Base-by-base conservation (phyloP, 1,140 invertebrate species). In the Pinna nobilis region DNA sequence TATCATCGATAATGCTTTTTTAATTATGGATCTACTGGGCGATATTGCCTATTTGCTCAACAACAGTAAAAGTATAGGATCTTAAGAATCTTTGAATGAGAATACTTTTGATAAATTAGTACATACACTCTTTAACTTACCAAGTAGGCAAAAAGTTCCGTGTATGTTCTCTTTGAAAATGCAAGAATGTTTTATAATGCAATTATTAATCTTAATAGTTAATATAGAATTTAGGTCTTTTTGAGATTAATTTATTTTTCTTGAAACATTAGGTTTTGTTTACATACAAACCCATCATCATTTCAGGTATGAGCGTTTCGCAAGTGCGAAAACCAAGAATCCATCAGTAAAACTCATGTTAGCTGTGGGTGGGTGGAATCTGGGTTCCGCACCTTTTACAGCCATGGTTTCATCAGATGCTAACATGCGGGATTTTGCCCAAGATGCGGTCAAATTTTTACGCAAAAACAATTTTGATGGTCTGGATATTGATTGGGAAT, bases 401-500 rank as follows among this genome's bases (percentile, higher is more conserved):
- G 70, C 65, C 37, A 85, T 86, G 80, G 79, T 82, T 7, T 60
- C 77, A 11, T 96, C 84, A 95, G n/a, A 94, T 2, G 35, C 33
- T 25, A 66, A 39, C 28, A 91, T 90, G 11, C 84, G 93, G 0
- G 88, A 91, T 82, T 98, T 99, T 82, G 95, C 97, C 4, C 97
- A 97, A 82, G 95, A 97, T 84, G 94, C 95, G 5, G 95, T 98
- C 49, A 95, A 97, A 79, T 98, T 97, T 89, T 90, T 98, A 1
- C 91, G 96, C 30, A 94, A 95, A 78, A 94, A 96, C 87, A 94
- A 95, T 82, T 98, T 98, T 85, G 97, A 98, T 84, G 97, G 97
- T 7, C 89, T 97, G 20, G 97, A 98, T 80, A 93, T 99, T 0
- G 96, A 98, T 84, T 99, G 97, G 96, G 96, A 98, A 89, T 98